Evolutionary conservation across 92 coral and sea anemone genomes (phyloP), one percentile per base, ranked within the genome.

Genomic region (Epizoanthus ramosus): DNA sequence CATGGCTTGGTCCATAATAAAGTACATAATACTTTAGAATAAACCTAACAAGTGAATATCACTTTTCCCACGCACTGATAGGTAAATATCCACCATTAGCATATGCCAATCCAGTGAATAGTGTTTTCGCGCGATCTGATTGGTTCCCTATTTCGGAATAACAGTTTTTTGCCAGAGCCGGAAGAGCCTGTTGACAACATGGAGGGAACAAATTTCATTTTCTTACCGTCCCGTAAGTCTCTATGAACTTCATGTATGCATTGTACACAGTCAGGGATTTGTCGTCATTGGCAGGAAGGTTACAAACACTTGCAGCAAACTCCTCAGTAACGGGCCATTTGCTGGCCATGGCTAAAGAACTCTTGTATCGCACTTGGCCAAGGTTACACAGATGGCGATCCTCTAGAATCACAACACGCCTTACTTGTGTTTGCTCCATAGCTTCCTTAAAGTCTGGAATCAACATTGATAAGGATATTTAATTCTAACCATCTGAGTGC

Each of bases 261-360:
- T 24, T 57, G 24, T 5, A 31, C 68, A 41, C 75, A 28, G 5
- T 14, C 3, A 5, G 8, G 79, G 79, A 57, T 15, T 56, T 57
- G 79, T 56, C 50, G 69, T 57, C 63, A n/a, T 21, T 60, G 35
- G 67, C 65, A 31, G 79, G 86, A 17, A 68, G 63, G 4, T 22
- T 18, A 39, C 77, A 82, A 18, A 82, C 75, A 31, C 79, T 54
- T 23, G 41, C 81, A 39, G 81, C 81, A 39, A 75, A 75, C 22
- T 75, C 81, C 1, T 75, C 21, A 8, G 56, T 59, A 18, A 75
- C 81, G 4, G 81, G 81, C 81, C 81, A 75, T 53, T 17, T 22
- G 8, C 23, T 75, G 2, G 80, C 67, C 25, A 7, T 31, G 10
- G 81, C 69, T 8, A 75, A 54, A 33, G 21, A 1, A 18, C 21